phyloP scores from a whole-genome alignment of 2,888 invertebrate genomes.

The Melolontha melolontha region DNA sequence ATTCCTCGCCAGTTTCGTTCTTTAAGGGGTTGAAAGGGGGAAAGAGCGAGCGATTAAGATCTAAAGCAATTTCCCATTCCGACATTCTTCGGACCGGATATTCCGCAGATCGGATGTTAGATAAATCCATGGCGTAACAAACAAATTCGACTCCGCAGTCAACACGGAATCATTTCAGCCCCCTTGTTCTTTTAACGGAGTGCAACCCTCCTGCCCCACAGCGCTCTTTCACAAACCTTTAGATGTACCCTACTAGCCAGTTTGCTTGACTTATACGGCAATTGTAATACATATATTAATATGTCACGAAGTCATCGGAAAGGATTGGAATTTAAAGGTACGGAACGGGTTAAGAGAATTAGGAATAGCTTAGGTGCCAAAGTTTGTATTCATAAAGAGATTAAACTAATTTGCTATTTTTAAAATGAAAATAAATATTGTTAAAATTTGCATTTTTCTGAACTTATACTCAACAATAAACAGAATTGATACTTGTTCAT shows the following conservation, averaged over 20 bases:
- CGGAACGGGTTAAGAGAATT: not conserved
- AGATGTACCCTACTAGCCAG: too few species aligned
- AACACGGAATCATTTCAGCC: constrained; percentile 5
- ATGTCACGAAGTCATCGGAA: constrained; percentile 1
- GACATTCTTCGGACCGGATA: constrained; percentile 5
- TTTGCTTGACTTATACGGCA: not conserved
- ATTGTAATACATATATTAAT: constrained; percentile 1
- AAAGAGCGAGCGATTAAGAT: not conserved
- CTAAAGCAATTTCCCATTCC: constrained; percentile 17
- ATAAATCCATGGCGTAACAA: constrained; percentile 7
- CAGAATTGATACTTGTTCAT: too few species aligned
- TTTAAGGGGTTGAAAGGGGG: too few species aligned
- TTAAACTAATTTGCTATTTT: not conserved
- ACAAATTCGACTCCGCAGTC: not conserved
- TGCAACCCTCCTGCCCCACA: not conserved
- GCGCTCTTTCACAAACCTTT: not conserved
- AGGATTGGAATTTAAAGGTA: constrained; percentile 3
- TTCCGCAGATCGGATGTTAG: constrained; percentile 2
- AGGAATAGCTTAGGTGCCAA: too few species aligned
- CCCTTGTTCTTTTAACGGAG: too few species aligned
- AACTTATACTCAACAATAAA: too few species aligned
- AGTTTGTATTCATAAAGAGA: constrained; percentile 7
- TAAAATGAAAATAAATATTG: too few species aligned
- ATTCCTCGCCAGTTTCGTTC: too few species aligned
- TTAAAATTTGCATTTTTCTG: too few species aligned